Base-by-base conservation (phyloP, 2,797 vertebrate genomes). In the Acestrorhynchus altus region DNA sequence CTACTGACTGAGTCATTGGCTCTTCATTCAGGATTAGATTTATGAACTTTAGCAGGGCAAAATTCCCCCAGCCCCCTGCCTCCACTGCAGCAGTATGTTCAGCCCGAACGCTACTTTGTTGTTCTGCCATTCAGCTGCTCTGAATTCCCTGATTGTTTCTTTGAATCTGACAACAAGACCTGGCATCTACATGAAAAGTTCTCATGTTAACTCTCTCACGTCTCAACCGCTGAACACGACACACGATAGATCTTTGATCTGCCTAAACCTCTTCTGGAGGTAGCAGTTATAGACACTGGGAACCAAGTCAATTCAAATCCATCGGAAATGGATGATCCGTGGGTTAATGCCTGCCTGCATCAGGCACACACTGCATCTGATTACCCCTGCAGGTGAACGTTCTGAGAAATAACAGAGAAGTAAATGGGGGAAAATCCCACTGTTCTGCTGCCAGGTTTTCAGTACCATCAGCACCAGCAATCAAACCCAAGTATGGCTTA, bases 221-320 rank as follows among this genome's bases (percentile, higher is more conserved):
- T 61, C 39, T n/a, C 35, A 64, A 35, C 68, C 15, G 0, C n/a
- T 24, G 47, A 56, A 31, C 31, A 57, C 61, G 15, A 40, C 12
- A 26, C 18, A 44, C 60, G 57, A 51, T 12, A 42, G n/a, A 79
- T 79, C 60, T 73, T 66, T 79, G 39, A 65, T 61, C 39, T 18
- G 20, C 22, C 35, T 40, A n/a, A 63, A 65, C 63, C 26, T 76
- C 42, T 64, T 74, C 49, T 74, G 74, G 64, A 24, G 40, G 39
- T 40, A 13, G 61, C 15, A 18, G 63, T 68, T 74, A 46, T 54
- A 77, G 51, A 73, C 74, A 67, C 65, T 77, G n/a, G 20, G 63
- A 75, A 49, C 28, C 49, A 78, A 68, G 64, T 77, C 69, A 78
- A 64, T 74, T 81, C 52, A 65, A 74, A 79, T 66, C 61, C 66